These are phyloP conservation scores for Smutsia temminckii DNA, from an alignment of 2,797 vertebrate genomes.

Conservation along the genomic window DNA sequence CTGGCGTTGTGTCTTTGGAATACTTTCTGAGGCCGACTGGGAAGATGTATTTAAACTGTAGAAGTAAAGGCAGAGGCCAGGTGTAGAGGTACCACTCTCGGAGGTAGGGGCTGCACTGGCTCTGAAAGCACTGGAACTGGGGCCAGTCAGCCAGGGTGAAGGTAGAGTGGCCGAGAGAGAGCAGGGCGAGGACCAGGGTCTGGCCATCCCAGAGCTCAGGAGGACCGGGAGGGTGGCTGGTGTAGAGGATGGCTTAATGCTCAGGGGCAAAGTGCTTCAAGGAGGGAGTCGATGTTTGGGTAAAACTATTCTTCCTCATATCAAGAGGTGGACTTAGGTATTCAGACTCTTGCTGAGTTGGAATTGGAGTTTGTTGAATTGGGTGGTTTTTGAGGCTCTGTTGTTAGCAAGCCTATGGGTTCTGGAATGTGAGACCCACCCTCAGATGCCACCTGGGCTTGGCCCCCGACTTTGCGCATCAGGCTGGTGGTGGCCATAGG, in stretches of 20 bases:
- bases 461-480: neutral
- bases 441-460: accelerated
- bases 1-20: too few species aligned
- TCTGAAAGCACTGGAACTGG: neutral
- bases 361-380: neutral
- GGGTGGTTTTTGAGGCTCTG: neutral
- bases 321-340: neutral
- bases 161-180: accelerated
- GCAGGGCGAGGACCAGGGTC: neutral
- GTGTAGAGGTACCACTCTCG: neutral
- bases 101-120: neutral
- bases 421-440: neutral
- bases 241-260: too few species aligned
- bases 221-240: neutral
- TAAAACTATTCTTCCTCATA: too few species aligned
- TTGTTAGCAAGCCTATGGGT: neutral
- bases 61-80: neutral
- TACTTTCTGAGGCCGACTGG: accelerated
- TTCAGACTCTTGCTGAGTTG: neutral
- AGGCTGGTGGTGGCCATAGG: neutral
- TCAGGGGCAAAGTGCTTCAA: neutral
- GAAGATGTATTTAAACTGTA: neutral
- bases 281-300: neutral
- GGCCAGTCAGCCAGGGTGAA: accelerated
- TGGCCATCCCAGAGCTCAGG: neutral